phyloP scores from a whole-genome alignment of 2,888 invertebrate genomes.

The Noctua pronuba region DNA sequence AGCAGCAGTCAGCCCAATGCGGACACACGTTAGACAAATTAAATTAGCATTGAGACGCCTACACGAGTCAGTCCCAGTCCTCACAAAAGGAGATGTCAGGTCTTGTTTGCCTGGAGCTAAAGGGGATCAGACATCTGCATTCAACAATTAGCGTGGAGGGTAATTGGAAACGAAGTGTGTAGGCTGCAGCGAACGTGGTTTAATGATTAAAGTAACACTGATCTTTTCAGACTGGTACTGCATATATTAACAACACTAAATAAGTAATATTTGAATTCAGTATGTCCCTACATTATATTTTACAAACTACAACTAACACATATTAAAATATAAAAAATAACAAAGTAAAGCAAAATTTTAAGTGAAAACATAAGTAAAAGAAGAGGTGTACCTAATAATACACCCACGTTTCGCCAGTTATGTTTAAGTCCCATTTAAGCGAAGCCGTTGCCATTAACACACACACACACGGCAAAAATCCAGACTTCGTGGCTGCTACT shows the following conservation, averaged over 20 bases:
- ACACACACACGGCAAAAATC: not conserved
- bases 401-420: not conserved
- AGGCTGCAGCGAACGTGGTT: not conserved
- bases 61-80: not conserved
- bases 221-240: not conserved
- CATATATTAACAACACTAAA: not conserved
- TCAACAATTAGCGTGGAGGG: constrained; percentile 10
- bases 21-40: constrained; percentile 15
- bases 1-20: not conserved
- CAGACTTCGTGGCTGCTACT: not conserved
- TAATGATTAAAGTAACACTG: not conserved
- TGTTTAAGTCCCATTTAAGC: not conserved
- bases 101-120: not conserved
- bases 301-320: no score
- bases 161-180: constrained; percentile 6
- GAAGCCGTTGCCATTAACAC: not conserved
- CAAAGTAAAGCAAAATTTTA: no score
- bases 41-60: constrained; percentile 15
- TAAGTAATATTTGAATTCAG: no score
- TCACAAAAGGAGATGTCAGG: constrained; percentile 14
- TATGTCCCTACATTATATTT: no score
- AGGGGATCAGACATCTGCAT: constrained; percentile 18
- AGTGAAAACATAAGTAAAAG: no score
- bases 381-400: no score
- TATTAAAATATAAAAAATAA: no score